A percentile compares a stretch with the other conserved stretches of the same genome.
Evolutionary conservation across 2,888 invertebrate genomes (phyloP).

Genomic region (Oegoconia quadripuncta): DNA sequence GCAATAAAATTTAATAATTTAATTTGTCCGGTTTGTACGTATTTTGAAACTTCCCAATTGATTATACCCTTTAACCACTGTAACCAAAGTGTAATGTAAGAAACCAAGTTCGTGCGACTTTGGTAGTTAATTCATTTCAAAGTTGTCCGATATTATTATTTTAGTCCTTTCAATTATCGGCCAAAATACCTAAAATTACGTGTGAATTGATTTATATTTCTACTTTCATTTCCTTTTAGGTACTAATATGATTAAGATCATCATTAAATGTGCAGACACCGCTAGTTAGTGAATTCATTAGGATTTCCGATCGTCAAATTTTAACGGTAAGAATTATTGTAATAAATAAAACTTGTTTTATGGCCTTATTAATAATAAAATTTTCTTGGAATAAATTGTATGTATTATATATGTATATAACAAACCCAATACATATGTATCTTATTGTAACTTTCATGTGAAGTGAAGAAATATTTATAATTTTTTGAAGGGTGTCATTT

Average conservation of each 20-base stretch:
- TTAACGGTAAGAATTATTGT: constrained; percentile 24
- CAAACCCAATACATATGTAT: neutral
- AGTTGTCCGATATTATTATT: constrained; percentile 19
- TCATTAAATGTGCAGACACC: constrained; percentile 27
- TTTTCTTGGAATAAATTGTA: constrained; percentile 31
- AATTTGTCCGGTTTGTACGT: constrained; percentile 51
- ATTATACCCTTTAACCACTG: too few relatives aligned
- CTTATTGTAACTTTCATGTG: constrained; percentile 30
- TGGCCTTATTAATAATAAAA: constrained; percentile 53
- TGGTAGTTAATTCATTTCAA: constrained; percentile 41
- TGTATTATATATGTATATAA: constrained; percentile 30
- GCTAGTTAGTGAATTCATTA: constrained; percentile 60
- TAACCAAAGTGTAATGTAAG: too few relatives aligned
- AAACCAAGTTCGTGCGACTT: too few relatives aligned
- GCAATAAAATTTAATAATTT: constrained; percentile 67
- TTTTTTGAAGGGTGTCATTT: constrained; percentile 29
- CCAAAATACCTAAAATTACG: too few relatives aligned
- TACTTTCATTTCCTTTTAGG: constrained; percentile 1
- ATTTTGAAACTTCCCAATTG: constrained; percentile 30
- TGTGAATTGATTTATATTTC: too few relatives aligned
- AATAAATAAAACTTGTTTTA: constrained; percentile 45
- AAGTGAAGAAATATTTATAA: constrained; percentile 29
- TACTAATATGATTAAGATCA: constrained; percentile 1
- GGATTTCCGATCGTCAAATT: constrained; percentile 23
- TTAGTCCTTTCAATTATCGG: neutral